Conservation (phyloP, 2,797 vertebrate species). For the Rhinichthys osculus region DNA sequence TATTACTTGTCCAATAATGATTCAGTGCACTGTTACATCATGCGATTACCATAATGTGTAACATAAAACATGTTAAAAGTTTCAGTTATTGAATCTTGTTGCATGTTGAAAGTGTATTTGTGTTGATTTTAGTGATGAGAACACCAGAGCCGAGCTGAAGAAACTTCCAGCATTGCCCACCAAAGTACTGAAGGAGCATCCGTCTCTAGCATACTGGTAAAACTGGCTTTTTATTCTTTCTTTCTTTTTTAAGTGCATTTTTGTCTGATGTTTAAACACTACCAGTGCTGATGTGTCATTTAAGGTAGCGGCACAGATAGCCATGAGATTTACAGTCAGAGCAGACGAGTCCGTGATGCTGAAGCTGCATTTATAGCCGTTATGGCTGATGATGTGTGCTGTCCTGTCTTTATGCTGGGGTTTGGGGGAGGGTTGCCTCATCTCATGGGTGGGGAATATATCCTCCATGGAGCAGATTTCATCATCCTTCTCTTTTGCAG, state of each 20-base stretch:
- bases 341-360: conserved; percentile 1
- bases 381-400: conserved; percentile 21
- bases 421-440: conserved; percentile 8
- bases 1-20: neutral
- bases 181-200: conserved; percentile 96
- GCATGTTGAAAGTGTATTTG: conserved; percentile 45
- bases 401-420: conserved; percentile 11
- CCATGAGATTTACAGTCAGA: neutral
- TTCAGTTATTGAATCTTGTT: neutral
- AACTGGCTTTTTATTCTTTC: no score
- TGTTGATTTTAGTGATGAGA: conserved; percentile 80
- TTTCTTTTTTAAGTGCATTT: neutral
- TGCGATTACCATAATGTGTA: neutral
- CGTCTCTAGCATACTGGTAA: conserved; percentile 95
- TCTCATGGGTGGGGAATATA: neutral
- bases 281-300: neutral
- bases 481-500: conserved; percentile 76
- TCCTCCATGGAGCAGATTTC: conserved; percentile 17
- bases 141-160: conserved; percentile 89
- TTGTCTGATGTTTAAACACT: neutral
- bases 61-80: neutral
- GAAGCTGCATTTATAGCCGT: conserved; percentile 23
- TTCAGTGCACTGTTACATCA: neutral
- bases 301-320: neutral
- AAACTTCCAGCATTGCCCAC: conserved; percentile 93